A percentile compares a stretch with the other conserved stretches of the same genome.
Conservation (phyloP, 37 sponge, comb jelly and placozoan species). For the Sycon ciliatum region DNA sequence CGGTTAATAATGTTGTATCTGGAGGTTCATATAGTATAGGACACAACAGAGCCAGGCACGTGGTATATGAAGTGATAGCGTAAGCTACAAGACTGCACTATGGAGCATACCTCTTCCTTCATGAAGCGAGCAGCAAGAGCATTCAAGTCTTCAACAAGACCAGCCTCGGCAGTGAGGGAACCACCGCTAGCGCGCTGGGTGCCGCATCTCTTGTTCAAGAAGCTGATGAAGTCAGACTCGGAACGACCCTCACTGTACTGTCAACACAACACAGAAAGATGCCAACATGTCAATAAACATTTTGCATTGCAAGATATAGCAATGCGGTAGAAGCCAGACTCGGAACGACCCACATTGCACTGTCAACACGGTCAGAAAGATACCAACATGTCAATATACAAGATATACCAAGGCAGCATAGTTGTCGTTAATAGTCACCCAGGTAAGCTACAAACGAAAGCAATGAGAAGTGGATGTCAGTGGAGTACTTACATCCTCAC, state of each 20-base stretch:
- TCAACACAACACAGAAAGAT: neutral
- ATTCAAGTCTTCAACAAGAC: slow-evolving; percentile 59
- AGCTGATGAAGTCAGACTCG: slow-evolving; percentile 56
- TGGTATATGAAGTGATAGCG: too few relatives aligned
- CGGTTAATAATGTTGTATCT: too few relatives aligned
- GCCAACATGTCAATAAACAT: neutral
- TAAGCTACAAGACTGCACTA: neutral
- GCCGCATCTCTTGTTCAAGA: slow-evolving; percentile 73
- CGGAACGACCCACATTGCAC: slow-evolving; percentile 63
- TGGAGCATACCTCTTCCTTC: slow-evolving; percentile 13
- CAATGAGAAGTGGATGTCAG: neutral
- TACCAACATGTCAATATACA: neutral
- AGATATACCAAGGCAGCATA: too few relatives aligned
- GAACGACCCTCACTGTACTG: slow-evolving; percentile 67
- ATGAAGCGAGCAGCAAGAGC: slow-evolving; percentile 43
- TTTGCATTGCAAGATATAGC: too few relatives aligned
- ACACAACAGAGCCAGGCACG: too few relatives aligned
- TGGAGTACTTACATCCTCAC: slow-evolving; percentile 55
- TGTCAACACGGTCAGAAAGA: neutral
- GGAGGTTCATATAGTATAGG: too few relatives aligned
- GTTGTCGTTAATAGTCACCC: neutral
- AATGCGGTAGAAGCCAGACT: slow-evolving; percentile 53
- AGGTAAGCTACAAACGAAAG: neutral
- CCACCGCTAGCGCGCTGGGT: slow-evolving; percentile 54
- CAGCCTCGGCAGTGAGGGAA: slow-evolving; percentile 52